Evolutionary conservation across 2,797 vertebrate species (phyloP), one percentile per base, ranked within the genome.

Genomic region (Sus cebifrons): DNA sequence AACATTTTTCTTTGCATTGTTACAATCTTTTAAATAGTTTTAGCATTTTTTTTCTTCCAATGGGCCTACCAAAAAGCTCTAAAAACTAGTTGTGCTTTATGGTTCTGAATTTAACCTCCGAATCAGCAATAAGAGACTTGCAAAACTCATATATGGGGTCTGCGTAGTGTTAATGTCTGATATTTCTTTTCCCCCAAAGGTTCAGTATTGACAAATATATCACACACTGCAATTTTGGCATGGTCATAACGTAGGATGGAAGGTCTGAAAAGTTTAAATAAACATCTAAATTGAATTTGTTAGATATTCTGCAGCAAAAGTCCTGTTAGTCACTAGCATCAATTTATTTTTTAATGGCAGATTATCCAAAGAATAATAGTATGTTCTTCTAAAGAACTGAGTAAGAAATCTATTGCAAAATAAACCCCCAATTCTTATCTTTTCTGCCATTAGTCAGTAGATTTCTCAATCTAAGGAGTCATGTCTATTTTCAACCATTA

Each of bases 261-360:
- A 96, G 92, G n/a, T 75, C 97, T 95, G 68, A 95, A 98, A 97
- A 67, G 68, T 95, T 98, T 98, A 97, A 96, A 93, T 87, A 97
- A 98, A 96, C 40, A 93, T 88, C 81, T 97, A 3, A 90, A 62
- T 98, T 95, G 91, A 91, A 97, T 94, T 88, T 92, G 40, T 93
- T 95, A 52, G 86, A 89, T 75, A 74, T 94, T 88, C 1, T 20
- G 17, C 49, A 97, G 20, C 49, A 93, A 71, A 9, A 94, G 29
- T 93, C 64, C 23, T 96, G 6, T 86, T 84, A 93, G 70, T 92
- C 87, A 86, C 68, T 95, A 94, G 52, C 9, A 96, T 70, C 29
- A 68, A 32, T 79, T 97, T 97, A 84, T 92, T 98, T 98, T 98
- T 89, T 49, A 6, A 65, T 92, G 94, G 91, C 93, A 29, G 11